Evolutionary conservation across 2,797 vertebrate species (phyloP).

Genomic region (Mareca penelope): DNA sequence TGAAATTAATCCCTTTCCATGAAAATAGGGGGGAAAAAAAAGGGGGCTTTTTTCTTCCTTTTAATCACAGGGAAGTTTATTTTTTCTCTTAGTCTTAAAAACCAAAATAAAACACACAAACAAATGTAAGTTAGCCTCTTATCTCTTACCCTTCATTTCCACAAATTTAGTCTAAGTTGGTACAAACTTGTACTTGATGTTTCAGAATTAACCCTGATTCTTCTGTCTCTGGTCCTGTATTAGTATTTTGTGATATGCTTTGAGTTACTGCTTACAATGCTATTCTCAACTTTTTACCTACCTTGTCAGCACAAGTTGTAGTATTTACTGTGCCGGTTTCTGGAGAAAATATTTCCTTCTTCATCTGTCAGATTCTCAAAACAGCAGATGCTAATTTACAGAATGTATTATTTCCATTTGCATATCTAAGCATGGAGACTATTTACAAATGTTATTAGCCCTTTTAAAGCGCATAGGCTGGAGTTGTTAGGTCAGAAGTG

Average conservation of each 20-base stretch:
- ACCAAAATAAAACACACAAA: not conserved
- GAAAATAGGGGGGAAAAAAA: not conserved
- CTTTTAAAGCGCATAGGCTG: not conserved
- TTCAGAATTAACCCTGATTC: not conserved
- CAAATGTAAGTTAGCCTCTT: not conserved
- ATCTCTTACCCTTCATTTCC: not conserved
- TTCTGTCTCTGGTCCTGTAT: not conserved
- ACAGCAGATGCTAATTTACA: not conserved
- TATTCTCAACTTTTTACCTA: slow-evolving; percentile 12
- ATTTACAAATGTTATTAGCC: not conserved
- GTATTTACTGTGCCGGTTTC: not conserved
- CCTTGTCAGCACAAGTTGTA: not conserved
- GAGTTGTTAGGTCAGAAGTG: not conserved
- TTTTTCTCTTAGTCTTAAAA: not conserved
- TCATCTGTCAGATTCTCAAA: slow-evolving; percentile 27
- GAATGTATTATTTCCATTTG: not conserved
- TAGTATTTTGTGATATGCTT: slow-evolving; percentile 14
- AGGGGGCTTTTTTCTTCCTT: not conserved
- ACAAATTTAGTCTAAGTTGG: not conserved
- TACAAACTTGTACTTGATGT: not conserved
- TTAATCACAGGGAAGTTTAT: not conserved
- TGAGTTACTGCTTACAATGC: slow-evolving; percentile 3
- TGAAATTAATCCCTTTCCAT: not conserved
- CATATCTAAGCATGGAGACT: not conserved
- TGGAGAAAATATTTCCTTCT: slow-evolving; percentile 24